phyloP scores from a whole-genome alignment of 2,797 vertebrate genomes.

The Gymnopithys bicolor region DNA sequence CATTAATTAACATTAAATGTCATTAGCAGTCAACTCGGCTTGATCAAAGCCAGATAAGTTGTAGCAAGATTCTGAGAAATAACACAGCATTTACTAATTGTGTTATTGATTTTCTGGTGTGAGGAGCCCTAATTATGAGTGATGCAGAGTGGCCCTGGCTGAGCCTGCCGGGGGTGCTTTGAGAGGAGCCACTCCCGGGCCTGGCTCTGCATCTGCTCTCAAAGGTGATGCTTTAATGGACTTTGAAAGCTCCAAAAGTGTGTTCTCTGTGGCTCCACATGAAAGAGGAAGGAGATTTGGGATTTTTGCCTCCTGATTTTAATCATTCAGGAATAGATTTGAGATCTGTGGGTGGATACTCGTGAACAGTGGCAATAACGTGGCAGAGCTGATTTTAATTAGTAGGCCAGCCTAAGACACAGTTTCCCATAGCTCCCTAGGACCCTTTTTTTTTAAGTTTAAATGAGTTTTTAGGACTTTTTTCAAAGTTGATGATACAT shows the following conservation, averaged over 20 bases:
- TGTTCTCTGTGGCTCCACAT: slow-evolving; percentile 68
- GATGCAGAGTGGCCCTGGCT: slow-evolving; percentile 37
- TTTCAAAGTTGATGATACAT: slow-evolving; percentile 34
- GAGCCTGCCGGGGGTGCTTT: slow-evolving; percentile 71
- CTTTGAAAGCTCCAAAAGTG: slow-evolving; percentile 56
- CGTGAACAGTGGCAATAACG: slow-evolving; percentile 52
- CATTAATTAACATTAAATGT: slow-evolving; percentile 79
- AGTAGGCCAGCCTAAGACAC: slow-evolving; percentile 37
- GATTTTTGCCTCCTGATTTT: slow-evolving; percentile 54
- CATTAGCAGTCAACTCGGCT: slow-evolving; percentile 71
- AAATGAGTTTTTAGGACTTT: slow-evolving; percentile 26
- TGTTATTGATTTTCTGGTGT: slow-evolving; percentile 80
- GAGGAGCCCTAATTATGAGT: slow-evolving; percentile 78
- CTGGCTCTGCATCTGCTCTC: slow-evolving; percentile 55
- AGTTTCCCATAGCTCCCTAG: slow-evolving; percentile 35
- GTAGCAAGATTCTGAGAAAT: slow-evolving; percentile 81
- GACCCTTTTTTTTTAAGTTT: background rate
- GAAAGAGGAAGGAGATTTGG: slow-evolving; percentile 69
- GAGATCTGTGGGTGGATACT: slow-evolving; percentile 33
- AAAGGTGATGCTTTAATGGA: slow-evolving; percentile 69
- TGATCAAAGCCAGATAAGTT: slow-evolving; percentile 82
- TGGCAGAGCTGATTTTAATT: slow-evolving; percentile 70
- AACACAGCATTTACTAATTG: slow-evolving; percentile 82
- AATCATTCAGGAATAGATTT: slow-evolving; percentile 35
- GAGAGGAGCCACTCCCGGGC: slow-evolving; percentile 67